Evolutionary conservation across 2,797 vertebrate genomes (phyloP).

Genomic region (Pagetopsis macropterus): DNA sequence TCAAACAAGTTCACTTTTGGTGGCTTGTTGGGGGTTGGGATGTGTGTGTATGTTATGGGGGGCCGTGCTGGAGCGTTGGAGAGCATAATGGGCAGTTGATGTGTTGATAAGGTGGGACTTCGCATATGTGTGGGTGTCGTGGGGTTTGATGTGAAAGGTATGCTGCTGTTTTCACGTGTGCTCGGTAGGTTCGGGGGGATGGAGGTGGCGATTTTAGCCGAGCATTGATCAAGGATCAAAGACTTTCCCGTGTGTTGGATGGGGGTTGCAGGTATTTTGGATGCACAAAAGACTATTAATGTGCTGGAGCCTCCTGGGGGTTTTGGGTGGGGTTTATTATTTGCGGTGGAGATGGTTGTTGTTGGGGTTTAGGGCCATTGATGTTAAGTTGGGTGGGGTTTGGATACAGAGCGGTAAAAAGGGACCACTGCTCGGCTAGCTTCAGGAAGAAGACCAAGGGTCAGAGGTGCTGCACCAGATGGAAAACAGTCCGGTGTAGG

Average conservation of each 20-base stretch:
- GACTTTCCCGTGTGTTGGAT: constrained; percentile 15
- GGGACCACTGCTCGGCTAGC: constrained; percentile 11
- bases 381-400: constrained; percentile 35
- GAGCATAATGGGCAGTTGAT: constrained; percentile 38
- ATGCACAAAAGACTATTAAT: constrained; percentile 67
- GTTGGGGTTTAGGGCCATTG: constrained; percentile 38
- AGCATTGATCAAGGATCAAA: constrained; percentile 57
- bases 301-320: constrained; percentile 49
- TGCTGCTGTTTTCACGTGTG: not conserved
- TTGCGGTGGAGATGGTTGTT: constrained; percentile 27
- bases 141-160: not conserved
- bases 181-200: not conserved
- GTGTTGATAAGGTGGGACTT: constrained; percentile 46
- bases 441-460: not conserved
- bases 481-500: not conserved
- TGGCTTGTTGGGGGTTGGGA: constrained; percentile 60
- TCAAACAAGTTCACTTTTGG: constrained; percentile 63
- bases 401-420: constrained; percentile 21
- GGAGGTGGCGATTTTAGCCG: constrained; percentile 10
- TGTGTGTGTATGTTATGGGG: constrained; percentile 1
- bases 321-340: constrained; percentile 25
- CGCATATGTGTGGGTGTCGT: not conserved
- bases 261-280: constrained; percentile 61
- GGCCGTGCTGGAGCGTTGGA: constrained; percentile 16
- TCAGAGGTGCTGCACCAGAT: constrained; percentile 10